Conservation (phyloP, 2,797 vertebrate species). For the Sebastes iracundus region DNA sequence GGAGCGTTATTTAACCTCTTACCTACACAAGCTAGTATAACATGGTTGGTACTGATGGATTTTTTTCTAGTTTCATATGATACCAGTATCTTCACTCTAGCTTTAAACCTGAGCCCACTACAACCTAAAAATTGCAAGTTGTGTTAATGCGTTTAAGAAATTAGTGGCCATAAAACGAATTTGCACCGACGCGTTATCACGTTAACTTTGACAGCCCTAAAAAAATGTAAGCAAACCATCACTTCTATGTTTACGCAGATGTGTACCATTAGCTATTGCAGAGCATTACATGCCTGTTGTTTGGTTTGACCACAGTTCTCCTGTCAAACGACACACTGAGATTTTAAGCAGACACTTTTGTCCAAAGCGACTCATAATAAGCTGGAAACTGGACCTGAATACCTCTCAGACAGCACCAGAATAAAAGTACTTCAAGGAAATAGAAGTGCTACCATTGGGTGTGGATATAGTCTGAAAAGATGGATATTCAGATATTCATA, state of each 20-base stretch:
- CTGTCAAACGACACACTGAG: background rate
- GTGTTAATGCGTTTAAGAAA: too few relatives aligned
- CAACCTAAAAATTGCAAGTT: too few relatives aligned
- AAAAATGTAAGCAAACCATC: background rate
- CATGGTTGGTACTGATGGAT: too few relatives aligned
- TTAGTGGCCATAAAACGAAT: too few relatives aligned
- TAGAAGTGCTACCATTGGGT: background rate
- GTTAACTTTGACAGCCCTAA: too few relatives aligned
- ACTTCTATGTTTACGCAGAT: background rate
- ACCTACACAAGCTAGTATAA: too few relatives aligned
- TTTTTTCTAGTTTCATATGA: too few relatives aligned
- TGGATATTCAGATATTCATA: background rate
- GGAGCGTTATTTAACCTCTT: too few relatives aligned
- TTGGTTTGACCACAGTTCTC: background rate
- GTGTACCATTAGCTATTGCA: background rate
- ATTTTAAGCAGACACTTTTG: background rate
- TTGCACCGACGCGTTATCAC: too few relatives aligned
- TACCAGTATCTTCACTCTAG: too few relatives aligned
- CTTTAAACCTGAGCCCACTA: too few relatives aligned
- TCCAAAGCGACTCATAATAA: background rate
- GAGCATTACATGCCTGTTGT: background rate
- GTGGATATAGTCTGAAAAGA: background rate
- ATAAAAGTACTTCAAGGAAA: background rate
- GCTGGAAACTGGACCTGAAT: background rate
- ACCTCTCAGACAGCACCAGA: background rate